Base-by-base conservation (phyloP, 2,113 vertebrate genomes). In the Gymnobelideus leadbeateri region DNA sequence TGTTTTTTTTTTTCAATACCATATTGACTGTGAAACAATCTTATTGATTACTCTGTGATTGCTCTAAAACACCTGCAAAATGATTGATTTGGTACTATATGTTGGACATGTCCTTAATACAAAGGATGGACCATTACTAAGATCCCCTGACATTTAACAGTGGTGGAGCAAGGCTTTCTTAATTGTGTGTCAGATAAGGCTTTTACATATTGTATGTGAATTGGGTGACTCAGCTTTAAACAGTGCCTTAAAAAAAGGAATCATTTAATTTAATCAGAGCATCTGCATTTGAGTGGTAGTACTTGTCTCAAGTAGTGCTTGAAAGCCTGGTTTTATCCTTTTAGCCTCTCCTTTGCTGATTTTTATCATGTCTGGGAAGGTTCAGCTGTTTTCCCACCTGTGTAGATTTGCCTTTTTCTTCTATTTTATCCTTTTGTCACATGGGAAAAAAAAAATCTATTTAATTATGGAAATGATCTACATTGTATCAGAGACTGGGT, bases 31-130 rank as follows among this genome's bases (percentile, higher is more conserved):
- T 96, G 89, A 68, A 53, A 90, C 92, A 49, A 0, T 93, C 84
- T 97, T 96, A 97, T 96, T 95, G 97, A 97, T 97, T 89, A 97
- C 95, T 54, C 51, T 92, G 31, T 92, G 94, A 96, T 93, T 93
- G 52, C 93, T 95, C 96, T 96, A 91, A 96, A 95, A 94, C 96
- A 95, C 95, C 95, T 96, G 90, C 93, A 96, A 95, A 94, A 96
- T 46, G 90, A 97, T 97, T 97, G 92, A 95, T 97, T 95, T 97
- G 92, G 97, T 96, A 96, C 95, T 97, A 91, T 91, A 95, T 97
- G 90, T 97, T 97, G 94, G 96, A 97, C 93, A 96, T 97, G 96
- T 97, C 95, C 96, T 96, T 92, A 97, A 92, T 25, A 1, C 92
- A 95, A 95, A 96, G 55, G 49, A 92, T 43, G 55, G 84, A 49